Conservation (phyloP, 2,888 invertebrate genomes). For the Nomada lathburiana region DNA sequence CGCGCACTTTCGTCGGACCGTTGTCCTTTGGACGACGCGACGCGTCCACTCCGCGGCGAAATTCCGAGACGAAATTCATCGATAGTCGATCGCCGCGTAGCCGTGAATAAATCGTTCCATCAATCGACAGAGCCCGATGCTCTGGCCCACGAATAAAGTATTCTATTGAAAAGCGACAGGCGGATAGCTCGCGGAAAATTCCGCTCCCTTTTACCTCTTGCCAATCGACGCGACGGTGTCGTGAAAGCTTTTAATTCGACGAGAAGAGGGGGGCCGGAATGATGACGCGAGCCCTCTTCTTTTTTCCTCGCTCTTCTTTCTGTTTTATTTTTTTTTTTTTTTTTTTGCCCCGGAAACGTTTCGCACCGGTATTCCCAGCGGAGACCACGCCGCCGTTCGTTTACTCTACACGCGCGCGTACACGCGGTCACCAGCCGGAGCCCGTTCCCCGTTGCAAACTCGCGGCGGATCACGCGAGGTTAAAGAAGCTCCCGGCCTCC, state of each 20-base stretch:
- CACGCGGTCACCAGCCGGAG: conserved; percentile 2
- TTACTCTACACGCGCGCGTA: conserved; percentile 11
- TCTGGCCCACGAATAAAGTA: conserved; percentile 1
- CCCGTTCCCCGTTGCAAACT: background rate
- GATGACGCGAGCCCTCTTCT: conserved; percentile 10
- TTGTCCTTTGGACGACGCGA: background rate
- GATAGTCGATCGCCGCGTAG: background rate
- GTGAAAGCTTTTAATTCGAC: conserved; percentile 40
- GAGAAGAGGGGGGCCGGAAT: conserved; percentile 20
- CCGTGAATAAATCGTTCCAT: background rate
- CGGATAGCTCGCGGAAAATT: background rate
- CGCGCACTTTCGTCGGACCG: conserved; percentile 4
- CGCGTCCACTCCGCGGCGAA: background rate
- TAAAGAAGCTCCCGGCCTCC: conserved; percentile 37
- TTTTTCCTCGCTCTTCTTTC: conserved; percentile 3
- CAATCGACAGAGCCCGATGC: background rate
- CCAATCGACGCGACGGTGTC: conserved; percentile 23
- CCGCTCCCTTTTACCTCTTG: conserved; percentile 1
- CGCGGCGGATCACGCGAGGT: conserved; percentile 34
- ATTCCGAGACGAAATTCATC: background rate
- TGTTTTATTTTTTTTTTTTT: too few relatives aligned
- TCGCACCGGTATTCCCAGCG: conserved; percentile 34
- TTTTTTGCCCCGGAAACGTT: conserved; percentile 36
- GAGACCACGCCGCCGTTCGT: background rate
- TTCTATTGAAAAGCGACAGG: background rate